Conservation (phyloP, 1,140 invertebrate genomes). For the Hyposmocoma kahamanoa region DNA sequence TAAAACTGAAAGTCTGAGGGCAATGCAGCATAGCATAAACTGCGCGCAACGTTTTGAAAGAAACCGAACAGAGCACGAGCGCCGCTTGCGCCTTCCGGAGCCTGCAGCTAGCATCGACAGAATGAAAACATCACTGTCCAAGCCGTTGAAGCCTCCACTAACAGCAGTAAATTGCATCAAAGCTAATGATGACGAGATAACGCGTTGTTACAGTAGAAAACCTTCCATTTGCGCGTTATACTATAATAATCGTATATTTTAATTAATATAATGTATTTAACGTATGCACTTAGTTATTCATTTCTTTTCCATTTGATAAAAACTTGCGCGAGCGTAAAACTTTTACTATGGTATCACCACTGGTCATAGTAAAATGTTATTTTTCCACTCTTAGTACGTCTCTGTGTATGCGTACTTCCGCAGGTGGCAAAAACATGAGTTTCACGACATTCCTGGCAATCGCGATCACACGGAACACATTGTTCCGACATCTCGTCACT, state of each 20-base stretch:
- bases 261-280: too few species aligned
- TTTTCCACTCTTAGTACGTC: too few species aligned
- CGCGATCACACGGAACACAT: too few species aligned
- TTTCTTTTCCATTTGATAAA: too few species aligned
- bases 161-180: neutral
- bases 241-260: neutral
- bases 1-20: slow-evolving; percentile 47
- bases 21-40: slow-evolving; percentile 38
- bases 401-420: too few species aligned
- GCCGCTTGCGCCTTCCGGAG: slow-evolving; percentile 23
- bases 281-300: too few species aligned
- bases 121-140: slow-evolving; percentile 27
- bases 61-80: slow-evolving; percentile 31
- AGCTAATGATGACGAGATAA: neutral
- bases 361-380: too few species aligned
- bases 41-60: slow-evolving; percentile 38
- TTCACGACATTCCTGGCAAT: too few species aligned
- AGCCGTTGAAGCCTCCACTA: slow-evolving; percentile 19
- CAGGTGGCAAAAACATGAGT: too few species aligned
- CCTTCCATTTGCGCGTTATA: neutral
- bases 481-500: too few species aligned
- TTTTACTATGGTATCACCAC: too few species aligned
- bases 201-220: neutral
- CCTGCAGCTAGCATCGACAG: slow-evolving; percentile 35
- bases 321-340: too few species aligned